These are phyloP conservation scores for Platyscapa corneri DNA, from an alignment of 1,140 invertebrate species.

Conservation along the genomic window DNA sequence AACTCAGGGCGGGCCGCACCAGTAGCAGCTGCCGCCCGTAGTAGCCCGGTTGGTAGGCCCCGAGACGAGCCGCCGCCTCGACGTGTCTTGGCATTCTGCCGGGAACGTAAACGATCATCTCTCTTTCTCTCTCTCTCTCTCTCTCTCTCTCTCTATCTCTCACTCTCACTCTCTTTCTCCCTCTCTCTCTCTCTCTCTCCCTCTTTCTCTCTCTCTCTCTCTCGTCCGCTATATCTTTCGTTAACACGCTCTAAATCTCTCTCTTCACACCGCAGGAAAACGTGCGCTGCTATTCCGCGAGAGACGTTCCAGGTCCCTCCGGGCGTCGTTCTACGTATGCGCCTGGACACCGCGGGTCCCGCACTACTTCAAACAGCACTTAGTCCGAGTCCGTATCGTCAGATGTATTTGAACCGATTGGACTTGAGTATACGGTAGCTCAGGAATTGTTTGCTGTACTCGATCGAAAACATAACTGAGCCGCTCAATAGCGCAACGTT, in stretches of 20 bases:
- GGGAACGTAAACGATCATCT: slow-evolving; percentile 73
- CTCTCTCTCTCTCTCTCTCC: neutral
- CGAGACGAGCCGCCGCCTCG: slow-evolving; percentile 66
- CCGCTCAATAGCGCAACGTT: slow-evolving; percentile 48
- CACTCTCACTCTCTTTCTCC: neutral
- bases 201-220: neutral
- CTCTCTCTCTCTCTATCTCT: slow-evolving; percentile 2
- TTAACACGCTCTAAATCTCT: too few species aligned
- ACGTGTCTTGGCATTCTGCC: slow-evolving; percentile 73
- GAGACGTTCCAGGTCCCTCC: slow-evolving; percentile 72
- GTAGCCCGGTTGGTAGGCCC: slow-evolving; percentile 63
- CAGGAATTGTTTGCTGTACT: slow-evolving; percentile 74
- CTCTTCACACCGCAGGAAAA: neutral
- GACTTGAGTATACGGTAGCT: slow-evolving; percentile 75
- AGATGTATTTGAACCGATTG: slow-evolving; percentile 74
- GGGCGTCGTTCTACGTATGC: slow-evolving; percentile 8
- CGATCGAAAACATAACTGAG: slow-evolving; percentile 73
- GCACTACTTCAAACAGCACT: slow-evolving; percentile 60
- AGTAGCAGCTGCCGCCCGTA: slow-evolving; percentile 37
- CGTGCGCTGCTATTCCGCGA: slow-evolving; percentile 26
- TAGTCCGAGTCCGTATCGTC: slow-evolving; percentile 74
- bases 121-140: slow-evolving; percentile 15
- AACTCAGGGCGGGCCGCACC: neutral
- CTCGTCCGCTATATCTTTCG: too few species aligned
- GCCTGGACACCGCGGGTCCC: slow-evolving; percentile 41